A percentile compares a stretch with the other conserved stretches of the same genome.
These are phyloP conservation scores for Leptinotarsa rubiginosa DNA, from an alignment of 2,888 invertebrate genomes.

Conservation along the genomic window DNA sequence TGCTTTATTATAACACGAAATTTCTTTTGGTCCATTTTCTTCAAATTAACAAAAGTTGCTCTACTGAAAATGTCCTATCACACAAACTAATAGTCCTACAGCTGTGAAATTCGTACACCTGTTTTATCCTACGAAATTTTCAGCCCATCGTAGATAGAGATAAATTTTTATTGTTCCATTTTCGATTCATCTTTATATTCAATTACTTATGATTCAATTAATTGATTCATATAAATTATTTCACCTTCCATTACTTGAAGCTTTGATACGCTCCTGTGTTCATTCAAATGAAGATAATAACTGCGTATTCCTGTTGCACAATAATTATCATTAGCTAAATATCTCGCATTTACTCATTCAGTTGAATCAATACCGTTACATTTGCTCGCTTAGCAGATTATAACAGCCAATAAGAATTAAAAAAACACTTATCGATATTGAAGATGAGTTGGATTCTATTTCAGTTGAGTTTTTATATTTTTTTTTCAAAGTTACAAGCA, in stretches of 20 bases:
- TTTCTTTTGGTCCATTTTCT: too few relatives aligned
- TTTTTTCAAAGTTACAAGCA: too few relatives aligned
- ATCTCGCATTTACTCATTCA: background rate
- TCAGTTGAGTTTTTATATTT: too few relatives aligned
- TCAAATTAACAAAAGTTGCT: too few relatives aligned
- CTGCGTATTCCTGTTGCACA: conserved; percentile 2
- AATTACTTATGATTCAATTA: background rate
- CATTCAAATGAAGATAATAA: background rate
- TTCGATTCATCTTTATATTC: background rate
- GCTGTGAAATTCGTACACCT: too few relatives aligned
- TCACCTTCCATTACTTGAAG: background rate
- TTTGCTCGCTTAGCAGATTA: background rate
- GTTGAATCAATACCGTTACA: conserved; percentile 4
- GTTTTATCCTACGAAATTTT: too few relatives aligned
- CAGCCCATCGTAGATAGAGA: too few relatives aligned
- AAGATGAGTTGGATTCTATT: background rate
- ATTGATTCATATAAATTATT: too few relatives aligned
- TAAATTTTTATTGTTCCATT: too few relatives aligned
- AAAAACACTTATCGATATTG: background rate
- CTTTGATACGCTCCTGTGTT: background rate
- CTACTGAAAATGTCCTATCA: too few relatives aligned
- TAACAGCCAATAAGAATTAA: background rate
- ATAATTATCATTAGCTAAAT: conserved; percentile 4
- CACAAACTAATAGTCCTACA: too few relatives aligned
- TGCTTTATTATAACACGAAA: too few relatives aligned